Conservation (phyloP, 1,140 invertebrate species). For the Bombus pyrosoma region DNA sequence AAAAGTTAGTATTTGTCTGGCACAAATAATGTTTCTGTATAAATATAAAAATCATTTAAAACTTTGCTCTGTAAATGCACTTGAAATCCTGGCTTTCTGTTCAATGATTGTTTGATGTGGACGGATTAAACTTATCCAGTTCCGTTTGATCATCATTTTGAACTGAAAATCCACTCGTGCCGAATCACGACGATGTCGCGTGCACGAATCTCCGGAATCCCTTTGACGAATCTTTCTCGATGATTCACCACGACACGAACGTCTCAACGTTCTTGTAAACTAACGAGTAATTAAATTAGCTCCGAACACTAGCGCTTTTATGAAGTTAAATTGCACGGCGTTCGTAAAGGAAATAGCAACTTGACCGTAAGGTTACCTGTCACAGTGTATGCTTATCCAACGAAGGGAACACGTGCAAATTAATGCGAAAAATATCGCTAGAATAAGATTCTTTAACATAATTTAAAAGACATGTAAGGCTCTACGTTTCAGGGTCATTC, state of each 20-base stretch:
- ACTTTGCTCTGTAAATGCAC: too few relatives aligned
- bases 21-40: too few relatives aligned
- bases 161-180: background rate
- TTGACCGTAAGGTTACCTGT: background rate
- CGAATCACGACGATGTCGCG: background rate
- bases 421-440: background rate
- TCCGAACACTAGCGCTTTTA: background rate
- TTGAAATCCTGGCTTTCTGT: too few relatives aligned
- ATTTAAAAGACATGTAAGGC: background rate
- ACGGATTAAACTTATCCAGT: conserved; percentile 25
- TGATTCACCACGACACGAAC: background rate
- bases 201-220: background rate
- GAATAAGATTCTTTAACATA: background rate
- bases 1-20: too few relatives aligned
- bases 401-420: background rate
- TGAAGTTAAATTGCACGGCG: background rate
- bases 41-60: too few relatives aligned
- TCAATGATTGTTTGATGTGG: background rate
- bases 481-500: too few relatives aligned
- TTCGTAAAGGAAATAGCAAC: background rate
- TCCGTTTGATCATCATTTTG: conserved; percentile 1
- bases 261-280: background rate
- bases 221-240: conserved; percentile 1
- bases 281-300: conserved; percentile 23
- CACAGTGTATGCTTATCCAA: background rate